Evolutionary conservation across 2,113 vertebrate species (phyloP).

Genomic region (Phalacrocorax aristotelis): DNA sequence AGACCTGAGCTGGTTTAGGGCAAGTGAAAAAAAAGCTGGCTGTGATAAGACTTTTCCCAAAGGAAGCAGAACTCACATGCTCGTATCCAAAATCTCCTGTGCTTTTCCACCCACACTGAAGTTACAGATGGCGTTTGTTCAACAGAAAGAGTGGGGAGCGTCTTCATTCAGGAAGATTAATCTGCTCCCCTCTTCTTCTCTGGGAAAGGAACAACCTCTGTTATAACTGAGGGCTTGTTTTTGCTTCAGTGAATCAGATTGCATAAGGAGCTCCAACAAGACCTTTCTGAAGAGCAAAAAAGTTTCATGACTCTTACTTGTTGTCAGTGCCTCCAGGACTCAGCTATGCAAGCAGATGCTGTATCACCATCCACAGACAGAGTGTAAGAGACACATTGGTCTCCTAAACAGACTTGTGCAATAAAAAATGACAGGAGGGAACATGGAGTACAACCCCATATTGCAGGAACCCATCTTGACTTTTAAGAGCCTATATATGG

Average conservation of each 20-base stretch:
- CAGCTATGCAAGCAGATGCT: neutral
- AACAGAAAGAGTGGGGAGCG: neutral
- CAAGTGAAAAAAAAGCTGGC: neutral
- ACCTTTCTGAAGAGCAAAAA: neutral
- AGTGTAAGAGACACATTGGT: neutral
- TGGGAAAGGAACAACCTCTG: neutral
- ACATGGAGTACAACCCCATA: neutral
- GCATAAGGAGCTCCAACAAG: neutral
- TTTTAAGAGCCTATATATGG: slow-evolving; percentile 23
- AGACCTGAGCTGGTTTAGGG: neutral
- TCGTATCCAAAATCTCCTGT: neutral
- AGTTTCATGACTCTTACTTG: neutral
- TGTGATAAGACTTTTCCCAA: neutral
- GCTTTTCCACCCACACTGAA: neutral
- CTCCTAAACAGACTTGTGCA: neutral
- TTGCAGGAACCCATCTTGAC: neutral
- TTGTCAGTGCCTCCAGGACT: neutral
- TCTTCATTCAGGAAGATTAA: neutral
- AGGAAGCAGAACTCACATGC: neutral
- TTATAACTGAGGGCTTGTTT: neutral
- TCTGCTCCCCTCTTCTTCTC: neutral
- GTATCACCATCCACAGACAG: neutral
- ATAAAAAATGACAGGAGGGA: slow-evolving; percentile 17
- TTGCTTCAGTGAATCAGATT: neutral
- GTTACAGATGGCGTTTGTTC: neutral